Base-by-base conservation (phyloP, 2,888 invertebrate species). In the Lypha dubia region DNA sequence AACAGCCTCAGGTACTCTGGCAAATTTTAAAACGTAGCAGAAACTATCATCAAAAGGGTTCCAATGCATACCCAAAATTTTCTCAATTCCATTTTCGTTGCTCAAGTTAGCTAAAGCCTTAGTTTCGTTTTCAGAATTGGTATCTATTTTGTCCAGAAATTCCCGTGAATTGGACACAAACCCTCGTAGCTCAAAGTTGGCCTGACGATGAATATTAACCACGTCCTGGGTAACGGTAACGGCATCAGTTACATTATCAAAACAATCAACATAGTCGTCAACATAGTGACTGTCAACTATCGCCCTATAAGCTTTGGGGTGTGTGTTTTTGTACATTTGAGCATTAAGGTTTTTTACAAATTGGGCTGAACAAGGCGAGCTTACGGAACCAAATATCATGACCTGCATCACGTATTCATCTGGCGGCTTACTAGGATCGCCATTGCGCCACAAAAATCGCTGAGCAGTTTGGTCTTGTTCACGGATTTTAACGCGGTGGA, bases 201-300 rank as follows among this genome's bases (percentile, higher is more conserved):
- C 85, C 24, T 74, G 20, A 1, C 38, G n/a, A 58, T 86, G 84
- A 58, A 87, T 86, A 0, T 51, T 28, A 3, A 76, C 32, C 13
- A 86, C 84, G 9, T 84, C 79, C 1, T 49, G 75, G 1, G 81
- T 73, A 3, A 86, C 70, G 13, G 28, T 53, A 15, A 84, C 70
- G 9, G 86, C 86, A 20, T 85, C 79, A 11, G 58, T 79, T 9
- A 73, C 70, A 6, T 24, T 71, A 58, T 83, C 60, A 49, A 86
- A 84, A 63, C 74, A 51, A 15, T 65, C 62, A 1, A 85, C 79
- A 46, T 76, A 41, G 5, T 41, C 41, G 15, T 83, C 84, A 1
- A 84, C 75, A 22, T 86, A 85, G 53, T 86, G 86, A 15, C 51
- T 75, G 20, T 86, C 79, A 28, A 79, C 41, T 9, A 86, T 86